A percentile compares a stretch with the other conserved stretches of the same genome.
Evolutionary conservation across 2,888 invertebrate genomes (phyloP).

Genomic region (Julus scandinavius): DNA sequence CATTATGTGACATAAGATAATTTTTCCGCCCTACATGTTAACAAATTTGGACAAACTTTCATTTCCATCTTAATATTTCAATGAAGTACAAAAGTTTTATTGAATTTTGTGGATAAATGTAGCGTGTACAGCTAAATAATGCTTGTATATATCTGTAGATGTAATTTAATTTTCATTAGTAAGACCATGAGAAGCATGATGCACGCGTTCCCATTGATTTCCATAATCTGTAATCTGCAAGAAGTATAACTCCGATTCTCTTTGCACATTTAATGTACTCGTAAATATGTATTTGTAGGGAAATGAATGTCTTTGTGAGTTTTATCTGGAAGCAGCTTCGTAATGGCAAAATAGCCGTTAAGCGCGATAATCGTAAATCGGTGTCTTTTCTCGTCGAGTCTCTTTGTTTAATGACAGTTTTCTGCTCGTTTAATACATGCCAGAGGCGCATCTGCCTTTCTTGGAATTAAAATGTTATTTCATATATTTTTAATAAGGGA

Average conservation of each 20-base stretch:
- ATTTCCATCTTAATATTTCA: too few relatives aligned
- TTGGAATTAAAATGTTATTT: conserved; percentile 23
- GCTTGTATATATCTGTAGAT: too few relatives aligned
- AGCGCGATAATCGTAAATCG: conserved; percentile 28
- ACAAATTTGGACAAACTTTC: too few relatives aligned
- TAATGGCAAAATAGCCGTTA: conserved; percentile 22
- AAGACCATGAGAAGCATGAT: too few relatives aligned
- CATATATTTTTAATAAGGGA: conserved; percentile 39
- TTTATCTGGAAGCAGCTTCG: not conserved
- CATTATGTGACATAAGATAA: too few relatives aligned
- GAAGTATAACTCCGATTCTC: not conserved
- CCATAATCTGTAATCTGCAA: not conserved
- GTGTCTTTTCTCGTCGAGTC: conserved; percentile 15
- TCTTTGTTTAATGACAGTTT: conserved; percentile 39
- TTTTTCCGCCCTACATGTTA: too few relatives aligned
- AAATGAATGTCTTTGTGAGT: conserved; percentile 22
- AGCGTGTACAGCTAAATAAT: too few relatives aligned
- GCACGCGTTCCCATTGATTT: not conserved
- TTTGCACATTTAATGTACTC: not conserved
- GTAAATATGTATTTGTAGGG: conserved; percentile 9
- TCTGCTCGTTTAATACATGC: conserved; percentile 30
- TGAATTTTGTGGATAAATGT: too few relatives aligned
- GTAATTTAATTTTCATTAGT: too few relatives aligned
- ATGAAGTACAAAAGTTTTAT: too few relatives aligned
- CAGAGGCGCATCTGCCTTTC: conserved; percentile 11